These are phyloP conservation scores for Myotis planiceps DNA, from an alignment of 2,797 vertebrate species.

Conservation along the genomic window DNA sequence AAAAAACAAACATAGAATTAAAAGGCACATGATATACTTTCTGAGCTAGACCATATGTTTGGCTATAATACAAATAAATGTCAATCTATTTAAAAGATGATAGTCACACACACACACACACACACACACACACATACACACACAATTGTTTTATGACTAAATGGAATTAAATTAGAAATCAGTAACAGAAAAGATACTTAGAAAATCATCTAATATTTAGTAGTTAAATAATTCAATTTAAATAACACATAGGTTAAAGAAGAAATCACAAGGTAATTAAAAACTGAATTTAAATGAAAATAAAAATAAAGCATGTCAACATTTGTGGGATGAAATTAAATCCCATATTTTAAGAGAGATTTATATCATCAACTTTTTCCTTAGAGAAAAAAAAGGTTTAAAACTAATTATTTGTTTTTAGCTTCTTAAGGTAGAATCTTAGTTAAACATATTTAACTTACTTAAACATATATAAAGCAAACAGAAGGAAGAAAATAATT, in stretches of 20 bases:
- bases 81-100: not conserved
- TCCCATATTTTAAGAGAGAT: not conserved
- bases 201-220: not conserved
- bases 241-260: not conserved
- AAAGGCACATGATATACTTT: not conserved
- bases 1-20: not conserved
- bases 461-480: no score
- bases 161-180: not conserved
- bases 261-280: not conserved
- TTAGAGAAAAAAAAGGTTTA: no score
- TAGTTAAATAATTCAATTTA: not conserved
- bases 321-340: not conserved
- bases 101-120: not conserved
- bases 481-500: no score
- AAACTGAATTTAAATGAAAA: not conserved
- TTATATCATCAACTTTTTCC: no score
- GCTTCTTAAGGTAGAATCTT: no score
- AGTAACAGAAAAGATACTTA: not conserved
- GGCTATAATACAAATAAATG: not conserved
- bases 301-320: not conserved
- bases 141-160: not conserved
- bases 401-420: no score
- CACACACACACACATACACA: no score
- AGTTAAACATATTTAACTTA: no score
- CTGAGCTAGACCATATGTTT: not conserved